A percentile compares a stretch with the other conserved stretches of the same genome.
Conservation (phyloP, 2,113 vertebrate species). For the Sinocyclocheilus maitianheensis region DNA sequence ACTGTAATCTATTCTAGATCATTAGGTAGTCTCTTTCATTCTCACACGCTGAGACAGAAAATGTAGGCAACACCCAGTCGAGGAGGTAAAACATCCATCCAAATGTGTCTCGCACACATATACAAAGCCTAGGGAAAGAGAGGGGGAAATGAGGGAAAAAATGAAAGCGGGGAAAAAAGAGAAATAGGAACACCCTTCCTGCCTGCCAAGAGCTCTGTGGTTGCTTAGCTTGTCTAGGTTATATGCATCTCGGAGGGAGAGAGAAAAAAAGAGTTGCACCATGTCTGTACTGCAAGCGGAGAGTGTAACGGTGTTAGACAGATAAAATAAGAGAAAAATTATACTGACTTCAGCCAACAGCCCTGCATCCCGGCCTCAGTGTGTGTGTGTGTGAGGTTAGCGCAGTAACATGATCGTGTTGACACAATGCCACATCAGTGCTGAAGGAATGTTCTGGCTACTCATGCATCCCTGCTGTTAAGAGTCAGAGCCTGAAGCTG, state of each 20-base stretch:
- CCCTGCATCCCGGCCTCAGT: background rate
- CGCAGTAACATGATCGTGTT: conserved; percentile 45
- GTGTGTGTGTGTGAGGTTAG: conserved; percentile 30
- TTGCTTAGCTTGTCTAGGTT: conserved; percentile 46
- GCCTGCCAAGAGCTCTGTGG: conserved; percentile 41
- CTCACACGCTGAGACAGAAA: conserved; percentile 29
- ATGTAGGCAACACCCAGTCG: conserved; percentile 42
- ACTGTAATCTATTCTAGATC: conserved; percentile 48
- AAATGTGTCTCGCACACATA: conserved; percentile 26
- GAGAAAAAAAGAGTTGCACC: background rate
- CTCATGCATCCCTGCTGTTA: conserved; percentile 36
- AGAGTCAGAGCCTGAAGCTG: conserved; percentile 30
- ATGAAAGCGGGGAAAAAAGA: conserved; percentile 1
- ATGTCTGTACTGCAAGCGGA: conserved; percentile 13
- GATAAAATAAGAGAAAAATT: conserved; percentile 29
- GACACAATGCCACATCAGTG: conserved; percentile 55
- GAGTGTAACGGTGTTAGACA: conserved; percentile 30
- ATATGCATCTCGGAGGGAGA: conserved; percentile 28
- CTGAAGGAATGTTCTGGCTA: conserved; percentile 48
- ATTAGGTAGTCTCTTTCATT: conserved; percentile 39
- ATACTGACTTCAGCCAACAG: conserved; percentile 13
- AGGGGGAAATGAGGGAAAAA: conserved; percentile 34
- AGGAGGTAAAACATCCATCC: conserved; percentile 28
- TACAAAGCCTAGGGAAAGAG: background rate
- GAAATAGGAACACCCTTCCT: conserved; percentile 40